Base-by-base conservation (phyloP, 2,888 invertebrate genomes). In the Xiphydria camelus region DNA sequence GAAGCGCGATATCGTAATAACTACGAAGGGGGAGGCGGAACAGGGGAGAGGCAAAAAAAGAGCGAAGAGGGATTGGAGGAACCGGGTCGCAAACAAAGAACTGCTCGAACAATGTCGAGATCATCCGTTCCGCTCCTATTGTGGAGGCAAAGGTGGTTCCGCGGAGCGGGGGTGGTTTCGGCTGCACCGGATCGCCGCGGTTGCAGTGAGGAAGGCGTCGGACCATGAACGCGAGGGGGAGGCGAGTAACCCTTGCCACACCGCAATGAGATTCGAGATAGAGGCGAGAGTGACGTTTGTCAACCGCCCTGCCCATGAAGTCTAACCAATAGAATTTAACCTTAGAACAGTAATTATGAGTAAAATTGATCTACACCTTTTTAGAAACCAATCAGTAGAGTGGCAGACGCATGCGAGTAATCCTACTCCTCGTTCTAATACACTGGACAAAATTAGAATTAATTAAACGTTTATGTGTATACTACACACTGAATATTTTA, bases 91-190 rank as follows among this genome's bases (percentile, higher is more conserved):
- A 50, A 52, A 52, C 50, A 52, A 50, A 50, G 52, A 41, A 25
- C 34, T 17, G 44, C 45, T 26, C 40, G 47, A 52, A 52, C 47
- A 52, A 52, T 50, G 52, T 50, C 38, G 41, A 41, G 47, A 52
- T 52, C 50, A 50, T 52, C 50, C 47, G 52, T 45, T 48, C 45
- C 47, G 52, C 47, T 48, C 45, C 47, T 33, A 29, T 19, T 29
- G 31, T 37, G 47, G 37, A 20, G 26, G 43, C 21, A 38, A 47
- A 41, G 48, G 40, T 39, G 32, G 40, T 39, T 46, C 47, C 45
- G 45, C 45, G 35, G 41, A 47, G 47, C 36, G 34, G 17, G 22
- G 23, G 36, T 47, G 41, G 43, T 47, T 52, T 52, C 36, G 39
- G 35, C 34, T 38, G n/a, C n/a, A n/a, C 22, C 7, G 21, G 20